Percentiles rank a stretch among this genome's conserved stretches.
Conservation (phyloP, 2,888 invertebrate genomes). For the Callyntrura guangdongensis region DNA sequence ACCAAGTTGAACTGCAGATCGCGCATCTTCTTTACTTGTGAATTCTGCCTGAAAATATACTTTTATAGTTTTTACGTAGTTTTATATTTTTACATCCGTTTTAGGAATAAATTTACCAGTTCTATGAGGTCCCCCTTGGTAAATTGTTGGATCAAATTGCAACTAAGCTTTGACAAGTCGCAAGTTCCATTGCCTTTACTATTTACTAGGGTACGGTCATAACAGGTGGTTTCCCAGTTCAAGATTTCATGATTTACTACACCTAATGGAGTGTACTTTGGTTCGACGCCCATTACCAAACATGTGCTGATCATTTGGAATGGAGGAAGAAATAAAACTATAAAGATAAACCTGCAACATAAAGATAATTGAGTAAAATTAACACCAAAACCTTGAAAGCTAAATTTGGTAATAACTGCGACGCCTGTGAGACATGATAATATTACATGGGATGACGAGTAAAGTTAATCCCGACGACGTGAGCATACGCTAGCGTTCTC, state of each 20-base stretch:
- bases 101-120: constrained; percentile 12
- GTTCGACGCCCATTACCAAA: constrained; percentile 34
- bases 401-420: neutral
- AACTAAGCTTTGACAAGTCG: constrained; percentile 30
- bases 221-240: constrained; percentile 47
- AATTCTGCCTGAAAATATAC: constrained; percentile 1
- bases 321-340: constrained; percentile 35
- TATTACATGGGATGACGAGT: constrained; percentile 48
- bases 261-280: constrained; percentile 49
- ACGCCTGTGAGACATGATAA: neutral
- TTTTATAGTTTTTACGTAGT: neutral
- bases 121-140: constrained; percentile 1
- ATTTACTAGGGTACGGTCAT: neutral
- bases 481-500: constrained; percentile 28
- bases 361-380: neutral
- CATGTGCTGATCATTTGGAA: constrained; percentile 55
- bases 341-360: constrained; percentile 30
- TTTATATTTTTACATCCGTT: neutral
- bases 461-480: constrained; percentile 56
- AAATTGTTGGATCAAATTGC: constrained; percentile 37
- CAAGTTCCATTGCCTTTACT: neutral
- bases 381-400: neutral
- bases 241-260: constrained; percentile 53
- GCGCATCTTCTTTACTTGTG: neutral
- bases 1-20: constrained; percentile 14